Percentiles rank a stretch among this genome's conserved stretches.
phyloP scores from a whole-genome alignment of 2,888 invertebrate species.

The Halocaridina rubra region DNA sequence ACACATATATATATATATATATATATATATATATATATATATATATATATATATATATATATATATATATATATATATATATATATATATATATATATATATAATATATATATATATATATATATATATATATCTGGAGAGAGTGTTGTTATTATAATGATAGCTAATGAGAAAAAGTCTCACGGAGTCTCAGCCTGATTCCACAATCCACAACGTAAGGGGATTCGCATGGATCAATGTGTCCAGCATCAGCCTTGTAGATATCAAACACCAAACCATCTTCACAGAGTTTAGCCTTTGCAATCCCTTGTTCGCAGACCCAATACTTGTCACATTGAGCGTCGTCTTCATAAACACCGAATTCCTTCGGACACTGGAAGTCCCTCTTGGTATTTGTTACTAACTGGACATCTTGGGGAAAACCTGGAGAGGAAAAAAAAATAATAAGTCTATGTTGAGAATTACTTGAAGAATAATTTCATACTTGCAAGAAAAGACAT shows the following conservation, averaged over 20 bases:
- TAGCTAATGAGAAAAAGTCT: no score
- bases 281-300: constrained; percentile 82
- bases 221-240: constrained; percentile 91
- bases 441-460: no score
- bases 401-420: not conserved
- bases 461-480: no score
- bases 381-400: not conserved
- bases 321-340: constrained; percentile 89
- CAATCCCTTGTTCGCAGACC: constrained; percentile 79
- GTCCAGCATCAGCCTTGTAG: constrained; percentile 74
- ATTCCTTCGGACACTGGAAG: constrained; percentile 79
- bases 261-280: constrained; percentile 92
- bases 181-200: constrained; percentile 87
- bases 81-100: no score
- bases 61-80: no score
- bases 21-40: no score
- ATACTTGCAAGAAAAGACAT: no score
- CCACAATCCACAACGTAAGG: constrained; percentile 93
- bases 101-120: no score
- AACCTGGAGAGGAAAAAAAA: not conserved
- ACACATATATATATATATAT: constrained; percentile 66
- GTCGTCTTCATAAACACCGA: constrained; percentile 84
- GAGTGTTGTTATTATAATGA: no score
- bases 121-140: no score
- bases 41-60: no score